These are phyloP conservation scores for Rhodophaea formosa DNA, from an alignment of 2,888 invertebrate species.

Conservation along the genomic window DNA sequence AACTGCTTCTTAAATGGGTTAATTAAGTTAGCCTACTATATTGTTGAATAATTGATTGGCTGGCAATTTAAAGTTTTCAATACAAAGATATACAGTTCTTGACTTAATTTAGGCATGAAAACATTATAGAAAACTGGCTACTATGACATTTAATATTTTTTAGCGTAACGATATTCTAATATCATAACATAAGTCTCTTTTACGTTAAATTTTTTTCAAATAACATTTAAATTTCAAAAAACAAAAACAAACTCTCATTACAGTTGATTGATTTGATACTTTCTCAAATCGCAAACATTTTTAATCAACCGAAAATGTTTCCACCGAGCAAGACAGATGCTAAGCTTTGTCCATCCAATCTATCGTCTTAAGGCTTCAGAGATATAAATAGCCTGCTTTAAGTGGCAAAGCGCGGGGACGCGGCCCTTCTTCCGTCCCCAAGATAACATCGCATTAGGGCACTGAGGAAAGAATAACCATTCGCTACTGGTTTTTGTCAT, in stretches of 20 bases:
- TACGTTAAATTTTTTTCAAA: neutral
- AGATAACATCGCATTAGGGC: conserved; percentile 78
- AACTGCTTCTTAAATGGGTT: conserved; percentile 21
- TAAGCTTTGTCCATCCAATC: conserved; percentile 49
- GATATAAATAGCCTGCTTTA: conserved; percentile 77
- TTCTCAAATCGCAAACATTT: neutral
- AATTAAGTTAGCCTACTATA: conserved; percentile 16
- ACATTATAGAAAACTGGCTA: no score
- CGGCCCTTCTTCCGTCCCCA: conserved; percentile 58
- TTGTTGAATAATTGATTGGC: neutral
- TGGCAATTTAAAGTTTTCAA: neutral
- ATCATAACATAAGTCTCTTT: no score
- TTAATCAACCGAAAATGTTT: conserved; percentile 15
- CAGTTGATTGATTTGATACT: conserved; percentile 16
- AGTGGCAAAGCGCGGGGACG: conserved; percentile 75
- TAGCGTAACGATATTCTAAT: no score
- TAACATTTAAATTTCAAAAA: neutral
- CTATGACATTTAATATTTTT: no score
- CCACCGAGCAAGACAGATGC: conserved; percentile 53
- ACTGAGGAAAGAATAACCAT: conserved; percentile 56
- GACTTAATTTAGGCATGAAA: no score
- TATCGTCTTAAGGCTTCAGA: conserved; percentile 55
- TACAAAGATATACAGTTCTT: no score
- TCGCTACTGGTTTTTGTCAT: conserved; percentile 75
- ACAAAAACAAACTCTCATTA: neutral